Conservation (phyloP, 1,140 invertebrate genomes). For the Armadillidium nasatum region DNA sequence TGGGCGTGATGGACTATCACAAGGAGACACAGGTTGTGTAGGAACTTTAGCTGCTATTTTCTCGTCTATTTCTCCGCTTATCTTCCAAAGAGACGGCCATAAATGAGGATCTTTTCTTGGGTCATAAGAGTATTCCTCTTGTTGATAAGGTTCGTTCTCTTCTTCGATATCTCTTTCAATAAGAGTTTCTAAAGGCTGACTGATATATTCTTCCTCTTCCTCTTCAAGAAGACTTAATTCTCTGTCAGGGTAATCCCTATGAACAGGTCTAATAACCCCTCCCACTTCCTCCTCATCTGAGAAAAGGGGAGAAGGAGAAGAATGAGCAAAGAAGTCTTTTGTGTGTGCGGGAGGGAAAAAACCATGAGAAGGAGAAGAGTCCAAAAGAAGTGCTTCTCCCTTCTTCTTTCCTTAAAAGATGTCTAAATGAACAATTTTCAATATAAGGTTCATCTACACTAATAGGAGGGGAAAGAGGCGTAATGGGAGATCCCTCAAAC, state of each 20-base stretch:
- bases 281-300: not conserved
- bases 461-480: not conserved
- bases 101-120: slow-evolving; percentile 38
- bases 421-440: not conserved
- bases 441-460: not conserved
- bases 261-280: not conserved
- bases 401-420: not conserved
- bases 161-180: not conserved
- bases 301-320: not conserved
- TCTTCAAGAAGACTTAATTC: not conserved
- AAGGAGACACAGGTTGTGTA: slow-evolving; percentile 41
- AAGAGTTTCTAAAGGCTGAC: not conserved
- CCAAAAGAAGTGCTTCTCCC: not conserved
- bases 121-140: slow-evolving; percentile 31
- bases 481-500: not conserved
- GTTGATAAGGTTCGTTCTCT: slow-evolving; percentile 22
- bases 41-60: slow-evolving; percentile 40
- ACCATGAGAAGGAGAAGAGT: not conserved
- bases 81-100: slow-evolving; percentile 39
- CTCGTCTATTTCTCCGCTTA: slow-evolving; percentile 35
- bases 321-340: not conserved
- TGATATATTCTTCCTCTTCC: not conserved
- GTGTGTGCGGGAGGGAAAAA: not conserved
- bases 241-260: not conserved
- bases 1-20: slow-evolving; percentile 38